Percentiles rank a stretch among this genome's conserved stretches.
Conservation (phyloP, 1,140 invertebrate species). For the Camponotus vicinus region DNA sequence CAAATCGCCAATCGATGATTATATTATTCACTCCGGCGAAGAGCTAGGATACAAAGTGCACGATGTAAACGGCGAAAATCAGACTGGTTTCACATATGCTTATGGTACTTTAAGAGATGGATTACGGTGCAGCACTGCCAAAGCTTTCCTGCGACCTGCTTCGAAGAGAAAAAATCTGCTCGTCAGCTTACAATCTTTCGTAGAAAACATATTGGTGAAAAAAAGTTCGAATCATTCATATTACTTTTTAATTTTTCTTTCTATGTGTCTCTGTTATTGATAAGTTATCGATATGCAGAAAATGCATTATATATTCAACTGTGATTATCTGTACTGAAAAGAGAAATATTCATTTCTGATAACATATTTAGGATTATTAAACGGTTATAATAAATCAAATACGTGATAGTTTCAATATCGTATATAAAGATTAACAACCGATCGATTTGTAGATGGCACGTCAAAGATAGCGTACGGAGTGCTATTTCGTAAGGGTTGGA, state of each 20-base stretch:
- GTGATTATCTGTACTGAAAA: neutral
- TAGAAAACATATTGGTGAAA: constrained; percentile 89
- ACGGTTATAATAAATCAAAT: neutral
- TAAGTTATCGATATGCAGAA: neutral
- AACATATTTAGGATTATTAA: neutral
- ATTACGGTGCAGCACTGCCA: constrained; percentile 93
- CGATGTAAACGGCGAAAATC: constrained; percentile 92
- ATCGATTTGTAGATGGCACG: constrained; percentile 53
- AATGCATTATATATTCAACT: neutral
- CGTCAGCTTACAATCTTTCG: constrained; percentile 87
- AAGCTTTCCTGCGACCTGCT: constrained; percentile 92
- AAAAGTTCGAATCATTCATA: constrained; percentile 62
- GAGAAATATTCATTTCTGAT: neutral
- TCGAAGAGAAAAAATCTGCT: constrained; percentile 91
- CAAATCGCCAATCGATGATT: constrained; percentile 88
- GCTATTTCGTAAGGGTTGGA: constrained; percentile 86
- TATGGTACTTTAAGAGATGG: constrained; percentile 94
- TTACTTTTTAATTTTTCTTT: neutral
- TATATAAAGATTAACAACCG: neutral
- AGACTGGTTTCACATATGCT: constrained; percentile 91
- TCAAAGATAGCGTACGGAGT: constrained; percentile 88
- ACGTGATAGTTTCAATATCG: neutral
- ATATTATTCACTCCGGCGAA: constrained; percentile 90
- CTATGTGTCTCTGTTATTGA: neutral
- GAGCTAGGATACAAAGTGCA: constrained; percentile 90